Evolutionary conservation across 2,888 invertebrate species (phyloP), one percentile per base, ranked within the genome.

Genomic region (Eupeodes latifasciatus): DNA sequence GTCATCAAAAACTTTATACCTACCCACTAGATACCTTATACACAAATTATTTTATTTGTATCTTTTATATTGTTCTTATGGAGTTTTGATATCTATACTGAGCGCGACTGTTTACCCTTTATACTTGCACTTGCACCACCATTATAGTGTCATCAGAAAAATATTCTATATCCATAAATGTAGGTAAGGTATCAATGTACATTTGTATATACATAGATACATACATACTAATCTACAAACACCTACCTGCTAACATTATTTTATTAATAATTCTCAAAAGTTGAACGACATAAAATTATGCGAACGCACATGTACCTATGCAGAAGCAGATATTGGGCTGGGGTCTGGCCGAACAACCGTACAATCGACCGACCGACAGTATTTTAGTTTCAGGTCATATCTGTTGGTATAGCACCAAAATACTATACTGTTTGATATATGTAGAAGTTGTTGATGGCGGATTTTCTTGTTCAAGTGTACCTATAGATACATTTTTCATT

Each of bases 71-170:
- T 61, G 5, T 53, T 53, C 14, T 36, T 11, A 9, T 76, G 59
- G 53, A 66, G 69, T 61, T 81, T 81, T 40, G 40, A 40, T 40
- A 40, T 9, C 9, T 40, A 40, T 5, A 40, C 3, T 40, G 40
- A 3, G 40, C 0, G 40, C 40, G 40, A 40, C 40, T 40, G 51
- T 57, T 59, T 72, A 59, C 27, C 47, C n/a, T 59, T 72, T 72
- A 47, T 9, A 40, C 72, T 53, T 72, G 47, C 72, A 72, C 72
- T 72, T 72, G 72, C 72, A 72, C 72, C 71, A 71, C 71, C 75
- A 75, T 34, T 67, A 66, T 66, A 59, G 47, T 61, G 75, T 81
- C 81, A 81, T 81, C 81, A 81, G 57, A 81, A 81, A 53, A 75
- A 75, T 81, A 72, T 72, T 57, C 72, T 49, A 59, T 44, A 36